Evolutionary conservation across 1,140 invertebrate genomes (phyloP).

Genomic region (Cydia splendana): DNA sequence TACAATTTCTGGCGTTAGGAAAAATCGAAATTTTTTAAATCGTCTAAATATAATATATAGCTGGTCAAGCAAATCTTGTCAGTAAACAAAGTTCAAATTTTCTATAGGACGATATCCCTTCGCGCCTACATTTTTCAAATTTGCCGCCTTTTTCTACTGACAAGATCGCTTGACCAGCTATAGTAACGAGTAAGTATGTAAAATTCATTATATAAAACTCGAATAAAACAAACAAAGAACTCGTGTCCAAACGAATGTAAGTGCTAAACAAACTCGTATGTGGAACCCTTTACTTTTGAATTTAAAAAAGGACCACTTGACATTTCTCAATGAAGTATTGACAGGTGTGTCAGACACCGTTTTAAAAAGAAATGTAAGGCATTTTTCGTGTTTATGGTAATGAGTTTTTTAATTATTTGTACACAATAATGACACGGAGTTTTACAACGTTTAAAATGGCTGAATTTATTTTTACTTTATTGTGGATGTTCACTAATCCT

Average conservation of each 20-base stretch:
- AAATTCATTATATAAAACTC: background rate
- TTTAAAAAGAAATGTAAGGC: slow-evolving; percentile 28
- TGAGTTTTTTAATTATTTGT: slow-evolving; percentile 26
- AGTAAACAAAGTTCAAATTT: no score
- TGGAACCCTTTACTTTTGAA: slow-evolving; percentile 5
- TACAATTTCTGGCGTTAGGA: no score
- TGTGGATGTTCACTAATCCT: no score
- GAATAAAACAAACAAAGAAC: background rate
- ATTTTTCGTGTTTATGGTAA: slow-evolving; percentile 32
- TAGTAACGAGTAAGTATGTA: no score
- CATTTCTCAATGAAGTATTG: slow-evolving; percentile 18
- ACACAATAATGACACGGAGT: background rate
- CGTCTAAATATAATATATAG: no score
- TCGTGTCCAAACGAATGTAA: background rate
- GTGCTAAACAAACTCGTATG: background rate
- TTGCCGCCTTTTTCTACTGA: no score
- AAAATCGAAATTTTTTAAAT: no score
- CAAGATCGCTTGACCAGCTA: no score
- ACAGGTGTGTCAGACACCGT: slow-evolving; percentile 28
- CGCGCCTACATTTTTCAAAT: no score
- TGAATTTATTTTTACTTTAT: no score
- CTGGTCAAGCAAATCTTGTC: no score
- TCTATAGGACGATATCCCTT: no score
- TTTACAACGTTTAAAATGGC: background rate
- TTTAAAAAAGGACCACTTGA: background rate